phyloP scores from a whole-genome alignment of 2,888 invertebrate species.

The Brachylomia viminalis region DNA sequence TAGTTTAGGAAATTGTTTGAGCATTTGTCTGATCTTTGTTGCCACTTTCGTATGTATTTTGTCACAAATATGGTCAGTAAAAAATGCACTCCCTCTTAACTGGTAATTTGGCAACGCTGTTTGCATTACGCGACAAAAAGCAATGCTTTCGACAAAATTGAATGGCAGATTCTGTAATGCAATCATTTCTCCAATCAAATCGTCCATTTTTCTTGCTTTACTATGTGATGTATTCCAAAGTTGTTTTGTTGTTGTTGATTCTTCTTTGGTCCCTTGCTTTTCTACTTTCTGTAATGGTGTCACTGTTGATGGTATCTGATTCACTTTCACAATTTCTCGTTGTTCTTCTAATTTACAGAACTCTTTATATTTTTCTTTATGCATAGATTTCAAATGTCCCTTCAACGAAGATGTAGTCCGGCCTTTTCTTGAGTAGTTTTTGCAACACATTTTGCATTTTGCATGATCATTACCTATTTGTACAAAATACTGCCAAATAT shows the following conservation, averaged over 20 bases:
- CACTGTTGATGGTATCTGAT: neutral
- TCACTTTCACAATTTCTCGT: constrained; percentile 9
- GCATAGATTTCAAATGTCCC: constrained; percentile 45
- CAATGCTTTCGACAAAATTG: constrained; percentile 66
- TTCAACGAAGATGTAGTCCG: constrained; percentile 59
- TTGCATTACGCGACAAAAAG: constrained; percentile 66
- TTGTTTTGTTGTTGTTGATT: neutral
- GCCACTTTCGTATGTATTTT: constrained; percentile 13
- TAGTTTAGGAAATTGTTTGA: constrained; percentile 27
- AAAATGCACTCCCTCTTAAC: constrained; percentile 55
- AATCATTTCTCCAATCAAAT: constrained; percentile 67
- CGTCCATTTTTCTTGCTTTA: constrained; percentile 52
- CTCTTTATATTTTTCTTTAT: constrained; percentile 31
- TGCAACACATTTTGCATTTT: constrained; percentile 61
- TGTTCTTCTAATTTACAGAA: constrained; percentile 27
- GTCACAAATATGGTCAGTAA: constrained; percentile 24
- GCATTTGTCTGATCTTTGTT: constrained; percentile 13
- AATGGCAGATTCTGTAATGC: constrained; percentile 66
- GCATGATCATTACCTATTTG: constrained; percentile 50
- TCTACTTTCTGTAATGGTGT: neutral
- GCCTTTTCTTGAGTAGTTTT: constrained; percentile 62
- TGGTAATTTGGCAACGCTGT: constrained; percentile 62
- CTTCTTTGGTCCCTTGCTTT: neutral
- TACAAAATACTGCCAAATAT: constrained; percentile 60
- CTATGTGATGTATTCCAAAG: neutral